A percentile compares a stretch with the other conserved stretches of the same genome.
Conservation (phyloP, 2,888 invertebrate species). For the Megastigmus dorsalis region DNA sequence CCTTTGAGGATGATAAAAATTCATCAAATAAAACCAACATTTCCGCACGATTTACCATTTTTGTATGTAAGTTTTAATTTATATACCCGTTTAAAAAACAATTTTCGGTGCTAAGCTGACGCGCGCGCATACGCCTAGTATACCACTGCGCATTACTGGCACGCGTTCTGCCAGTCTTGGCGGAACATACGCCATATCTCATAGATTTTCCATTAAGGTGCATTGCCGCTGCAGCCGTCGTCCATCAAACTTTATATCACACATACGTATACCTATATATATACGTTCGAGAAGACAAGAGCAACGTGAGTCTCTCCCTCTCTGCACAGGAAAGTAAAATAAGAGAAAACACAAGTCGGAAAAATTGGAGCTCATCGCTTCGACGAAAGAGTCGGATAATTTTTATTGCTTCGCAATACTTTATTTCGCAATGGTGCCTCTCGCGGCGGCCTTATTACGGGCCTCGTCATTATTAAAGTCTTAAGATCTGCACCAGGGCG, state of each 20-base stretch:
- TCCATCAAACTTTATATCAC: slow-evolving; percentile 30
- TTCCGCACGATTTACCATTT: no score
- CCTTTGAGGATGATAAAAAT: no score
- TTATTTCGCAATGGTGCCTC: slow-evolving; percentile 45
- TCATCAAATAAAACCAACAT: no score
- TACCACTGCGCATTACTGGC: no score
- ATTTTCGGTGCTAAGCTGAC: no score
- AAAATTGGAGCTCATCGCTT: background rate
- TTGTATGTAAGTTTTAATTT: no score
- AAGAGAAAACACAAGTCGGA: background rate
- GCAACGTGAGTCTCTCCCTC: no score
- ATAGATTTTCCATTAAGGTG: slow-evolving; percentile 40
- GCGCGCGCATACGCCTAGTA: no score
- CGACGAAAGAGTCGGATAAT: slow-evolving; percentile 37
- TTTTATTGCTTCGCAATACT: slow-evolving; percentile 40
- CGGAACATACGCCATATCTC: slow-evolving; percentile 23
- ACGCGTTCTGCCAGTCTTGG: no score
- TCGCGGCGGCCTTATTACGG: slow-evolving; percentile 29
- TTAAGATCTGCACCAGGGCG: slow-evolving; percentile 2
- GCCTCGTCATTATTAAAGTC: slow-evolving; percentile 34
- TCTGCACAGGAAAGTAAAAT: background rate
- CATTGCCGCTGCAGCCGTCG: background rate
- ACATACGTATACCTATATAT: no score
- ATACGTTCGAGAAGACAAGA: no score
- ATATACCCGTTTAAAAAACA: no score